Evolutionary conservation across 2,113 vertebrate genomes (phyloP).

Genomic region (Lepus europaeus): DNA sequence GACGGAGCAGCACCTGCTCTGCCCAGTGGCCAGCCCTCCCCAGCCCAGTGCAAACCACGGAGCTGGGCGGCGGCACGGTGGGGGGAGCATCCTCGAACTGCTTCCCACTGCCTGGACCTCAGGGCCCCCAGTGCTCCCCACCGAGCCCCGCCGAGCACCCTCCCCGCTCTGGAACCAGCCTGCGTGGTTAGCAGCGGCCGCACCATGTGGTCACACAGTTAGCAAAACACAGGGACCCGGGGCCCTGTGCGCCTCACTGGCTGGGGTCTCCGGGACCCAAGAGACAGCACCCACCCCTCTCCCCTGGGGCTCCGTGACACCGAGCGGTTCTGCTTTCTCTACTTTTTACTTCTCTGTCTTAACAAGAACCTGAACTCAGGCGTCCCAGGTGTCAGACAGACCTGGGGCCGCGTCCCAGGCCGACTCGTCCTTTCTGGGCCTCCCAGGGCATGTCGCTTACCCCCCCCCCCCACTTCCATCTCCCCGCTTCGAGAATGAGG

Average conservation of each 20-base stretch:
- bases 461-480: not conserved
- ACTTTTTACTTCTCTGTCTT: accelerated
- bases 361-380: not conserved
- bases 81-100: too few relatives aligned
- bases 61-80: too few relatives aligned
- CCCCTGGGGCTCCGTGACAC: accelerated
- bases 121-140: too few relatives aligned
- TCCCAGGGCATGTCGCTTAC: accelerated
- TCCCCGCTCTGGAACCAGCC: not conserved
- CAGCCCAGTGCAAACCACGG: too few relatives aligned
- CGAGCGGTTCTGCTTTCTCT: accelerated
- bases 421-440: not conserved
- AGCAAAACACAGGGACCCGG: accelerated
- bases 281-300: accelerated
- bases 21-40: too few relatives aligned
- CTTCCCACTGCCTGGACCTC: too few relatives aligned
- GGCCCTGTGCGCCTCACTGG: accelerated
- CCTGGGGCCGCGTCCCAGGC: accelerated
- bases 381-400: not conserved
- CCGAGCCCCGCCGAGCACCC: accelerated
- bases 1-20: accelerated
- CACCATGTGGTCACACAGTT: accelerated
- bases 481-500: not conserved
- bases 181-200: not conserved
- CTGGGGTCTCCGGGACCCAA: accelerated